Conservation (phyloP, 2,797 vertebrate species). For the Arnoldichthys spilopterus region DNA sequence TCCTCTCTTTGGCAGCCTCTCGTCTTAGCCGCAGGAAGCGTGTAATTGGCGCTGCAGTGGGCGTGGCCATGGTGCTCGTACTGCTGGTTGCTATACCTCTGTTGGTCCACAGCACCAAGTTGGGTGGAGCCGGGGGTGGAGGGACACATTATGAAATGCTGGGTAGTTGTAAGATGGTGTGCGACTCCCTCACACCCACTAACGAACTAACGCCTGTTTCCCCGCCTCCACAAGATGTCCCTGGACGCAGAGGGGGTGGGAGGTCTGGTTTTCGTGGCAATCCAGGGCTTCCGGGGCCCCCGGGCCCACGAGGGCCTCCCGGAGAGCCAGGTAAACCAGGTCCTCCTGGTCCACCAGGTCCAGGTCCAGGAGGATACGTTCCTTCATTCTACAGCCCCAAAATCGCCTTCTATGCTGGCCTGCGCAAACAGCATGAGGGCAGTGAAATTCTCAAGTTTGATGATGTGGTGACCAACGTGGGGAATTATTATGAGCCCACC, state of each 20-base stretch:
- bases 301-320: conserved; percentile 78
- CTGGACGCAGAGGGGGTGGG: conserved; percentile 79
- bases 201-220: conserved; percentile 70
- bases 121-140: conserved; percentile 80
- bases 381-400: conserved; percentile 85
- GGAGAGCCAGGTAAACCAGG: conserved; percentile 83
- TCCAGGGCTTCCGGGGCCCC: conserved; percentile 82
- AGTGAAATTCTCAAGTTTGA: conserved; percentile 87
- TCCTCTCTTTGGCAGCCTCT: conserved; percentile 93
- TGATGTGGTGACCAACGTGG: conserved; percentile 89
- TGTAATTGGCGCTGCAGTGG: conserved; percentile 91
- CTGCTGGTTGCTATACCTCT: conserved; percentile 94
- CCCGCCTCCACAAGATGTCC: conserved; percentile 82
- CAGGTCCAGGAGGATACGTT: conserved; percentile 81
- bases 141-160: conserved; percentile 93
- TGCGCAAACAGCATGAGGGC: conserved; percentile 85
- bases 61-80: conserved; percentile 95
- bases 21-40: conserved; percentile 91
- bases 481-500: conserved; percentile 88
- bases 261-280: conserved; percentile 86
- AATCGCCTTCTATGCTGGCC: conserved; percentile 88
- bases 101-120: conserved; percentile 93
- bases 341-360: conserved; percentile 80
- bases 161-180: conserved; percentile 90
- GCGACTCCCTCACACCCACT: conserved; percentile 80